Conservation (phyloP, 2,113 vertebrate genomes). For the Megaceryle maxima region DNA sequence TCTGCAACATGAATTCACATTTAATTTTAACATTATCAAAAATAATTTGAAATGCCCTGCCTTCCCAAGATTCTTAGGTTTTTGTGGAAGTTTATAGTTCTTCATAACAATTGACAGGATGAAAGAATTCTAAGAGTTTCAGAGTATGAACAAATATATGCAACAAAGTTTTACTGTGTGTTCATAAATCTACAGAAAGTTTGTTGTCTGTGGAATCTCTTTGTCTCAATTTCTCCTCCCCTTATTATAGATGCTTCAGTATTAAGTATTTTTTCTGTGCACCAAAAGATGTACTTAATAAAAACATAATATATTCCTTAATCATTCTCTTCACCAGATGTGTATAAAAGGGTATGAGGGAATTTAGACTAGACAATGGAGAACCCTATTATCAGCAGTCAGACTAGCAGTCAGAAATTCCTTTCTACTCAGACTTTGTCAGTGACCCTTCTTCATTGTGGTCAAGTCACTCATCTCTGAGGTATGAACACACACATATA, state of each 20-base stretch:
- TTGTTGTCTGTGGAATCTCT: not conserved
- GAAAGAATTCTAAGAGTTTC: not conserved
- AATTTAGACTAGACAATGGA: not conserved
- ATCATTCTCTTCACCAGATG: not conserved
- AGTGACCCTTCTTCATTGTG: not conserved
- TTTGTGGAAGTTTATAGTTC: not conserved
- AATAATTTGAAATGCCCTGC: not conserved
- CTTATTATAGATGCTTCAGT: not conserved
- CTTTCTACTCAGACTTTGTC: not conserved
- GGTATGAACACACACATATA: not conserved
- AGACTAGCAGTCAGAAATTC: not conserved
- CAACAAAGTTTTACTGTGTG: not conserved
- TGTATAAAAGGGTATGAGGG: not conserved
- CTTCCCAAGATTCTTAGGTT: not conserved
- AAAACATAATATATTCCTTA: not conserved
- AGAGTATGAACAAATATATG: not conserved
- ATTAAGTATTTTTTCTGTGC: not conserved
- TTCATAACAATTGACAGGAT: not conserved
- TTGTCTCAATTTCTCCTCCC: not conserved
- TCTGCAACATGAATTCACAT: not conserved
- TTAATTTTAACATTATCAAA: not conserved
- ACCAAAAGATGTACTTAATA: not conserved
- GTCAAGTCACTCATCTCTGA: not conserved
- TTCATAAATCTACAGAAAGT: not conserved
- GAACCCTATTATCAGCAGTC: not conserved